Evolutionary conservation across 2,797 vertebrate genomes (phyloP).

Genomic region (Eulemur albifrons): DNA sequence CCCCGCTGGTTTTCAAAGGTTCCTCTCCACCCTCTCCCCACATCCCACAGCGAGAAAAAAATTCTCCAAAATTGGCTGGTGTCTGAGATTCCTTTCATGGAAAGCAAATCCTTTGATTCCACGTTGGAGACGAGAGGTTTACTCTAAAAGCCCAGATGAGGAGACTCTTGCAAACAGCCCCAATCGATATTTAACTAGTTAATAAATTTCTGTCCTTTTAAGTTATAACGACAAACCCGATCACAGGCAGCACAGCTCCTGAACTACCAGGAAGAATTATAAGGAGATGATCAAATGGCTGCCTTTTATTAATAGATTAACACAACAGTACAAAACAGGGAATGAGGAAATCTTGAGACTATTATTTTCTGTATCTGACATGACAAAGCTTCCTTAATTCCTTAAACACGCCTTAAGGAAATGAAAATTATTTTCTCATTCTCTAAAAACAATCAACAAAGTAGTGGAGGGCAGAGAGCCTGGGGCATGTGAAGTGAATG

Average conservation of each 20-base stretch:
- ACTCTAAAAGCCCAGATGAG: not conserved
- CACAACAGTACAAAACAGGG: not conserved
- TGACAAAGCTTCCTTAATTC: not conserved
- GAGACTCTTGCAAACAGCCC: not conserved
- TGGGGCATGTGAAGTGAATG: not conserved
- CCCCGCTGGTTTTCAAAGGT: too few relatives aligned
- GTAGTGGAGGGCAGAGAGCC: not conserved
- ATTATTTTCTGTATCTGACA: not conserved
- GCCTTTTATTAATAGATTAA: not conserved
- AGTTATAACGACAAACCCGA: not conserved
- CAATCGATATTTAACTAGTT: not conserved
- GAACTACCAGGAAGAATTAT: not conserved
- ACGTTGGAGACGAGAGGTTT: not conserved
- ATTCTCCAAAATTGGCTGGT: not conserved
- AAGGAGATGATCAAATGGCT: not conserved
- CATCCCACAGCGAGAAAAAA: not conserved
- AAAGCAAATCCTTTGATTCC: not conserved
- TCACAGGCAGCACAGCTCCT: too few relatives aligned
- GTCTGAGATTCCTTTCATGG: not conserved
- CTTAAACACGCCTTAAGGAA: not conserved
- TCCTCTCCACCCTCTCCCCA: not conserved
- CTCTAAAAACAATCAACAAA: not conserved
- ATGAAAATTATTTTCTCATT: not conserved
- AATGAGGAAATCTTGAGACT: not conserved
- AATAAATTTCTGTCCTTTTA: not conserved